A percentile compares a stretch with the other conserved stretches of the same genome.
Evolutionary conservation across 1,140 invertebrate species (phyloP).

Genomic region (Zelostemma sp.): DNA sequence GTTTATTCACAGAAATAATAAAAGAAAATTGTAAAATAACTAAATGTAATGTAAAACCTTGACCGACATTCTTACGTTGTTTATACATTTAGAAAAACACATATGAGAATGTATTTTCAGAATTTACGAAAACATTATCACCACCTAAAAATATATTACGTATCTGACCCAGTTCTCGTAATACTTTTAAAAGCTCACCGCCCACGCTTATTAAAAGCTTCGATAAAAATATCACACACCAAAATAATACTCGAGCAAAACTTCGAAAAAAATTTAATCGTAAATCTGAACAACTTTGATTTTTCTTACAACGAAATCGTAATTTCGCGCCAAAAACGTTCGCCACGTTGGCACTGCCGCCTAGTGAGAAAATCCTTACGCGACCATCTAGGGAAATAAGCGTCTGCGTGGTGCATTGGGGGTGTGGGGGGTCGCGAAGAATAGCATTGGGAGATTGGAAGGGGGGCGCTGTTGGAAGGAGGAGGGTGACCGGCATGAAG

Average conservation of each 20-base stretch:
- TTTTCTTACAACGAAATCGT: too few relatives aligned
- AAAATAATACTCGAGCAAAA: too few relatives aligned
- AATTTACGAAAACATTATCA: not conserved
- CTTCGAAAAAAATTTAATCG: too few relatives aligned
- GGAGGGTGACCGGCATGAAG: slow-evolving; percentile 26
- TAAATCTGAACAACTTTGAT: too few relatives aligned
- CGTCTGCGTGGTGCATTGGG: not conserved
- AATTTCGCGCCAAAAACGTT: too few relatives aligned
- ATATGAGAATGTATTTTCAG: not conserved
- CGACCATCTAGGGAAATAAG: not conserved
- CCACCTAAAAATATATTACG: not conserved
- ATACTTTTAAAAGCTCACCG: too few relatives aligned
- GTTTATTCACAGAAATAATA: too few relatives aligned
- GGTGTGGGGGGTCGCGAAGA: slow-evolving; percentile 18
- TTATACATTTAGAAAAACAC: not conserved
- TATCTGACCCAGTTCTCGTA: not conserved
- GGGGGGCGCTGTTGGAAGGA: slow-evolving; percentile 8
- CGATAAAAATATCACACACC: too few relatives aligned
- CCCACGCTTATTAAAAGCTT: too few relatives aligned
- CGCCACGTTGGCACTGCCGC: not conserved
- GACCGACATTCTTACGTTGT: not conserved
- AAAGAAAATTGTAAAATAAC: too few relatives aligned
- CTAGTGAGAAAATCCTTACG: not conserved
- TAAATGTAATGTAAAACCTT: not conserved
- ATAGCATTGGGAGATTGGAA: too few relatives aligned